Percentiles rank a stretch among this genome's conserved stretches.
These are phyloP conservation scores for Mustela lutreola DNA, from an alignment of 2,113 vertebrate species.

Conservation along the genomic window DNA sequence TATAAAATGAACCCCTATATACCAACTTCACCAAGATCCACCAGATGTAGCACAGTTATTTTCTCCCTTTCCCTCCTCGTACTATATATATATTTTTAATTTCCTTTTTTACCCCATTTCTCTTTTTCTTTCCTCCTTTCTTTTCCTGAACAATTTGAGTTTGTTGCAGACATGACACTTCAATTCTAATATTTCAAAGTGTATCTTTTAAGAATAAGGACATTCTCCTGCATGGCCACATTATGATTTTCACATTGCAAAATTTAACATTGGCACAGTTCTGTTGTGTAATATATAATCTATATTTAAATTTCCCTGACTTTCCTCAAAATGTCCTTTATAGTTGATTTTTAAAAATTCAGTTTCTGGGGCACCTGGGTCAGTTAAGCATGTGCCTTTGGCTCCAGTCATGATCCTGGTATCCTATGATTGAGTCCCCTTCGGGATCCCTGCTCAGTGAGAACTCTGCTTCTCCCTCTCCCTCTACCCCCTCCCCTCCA, in stretches of 20 bases:
- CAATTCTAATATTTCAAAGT: conserved; percentile 14
- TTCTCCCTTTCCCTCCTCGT: not conserved
- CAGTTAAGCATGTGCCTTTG: not conserved
- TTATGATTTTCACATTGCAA: not conserved
- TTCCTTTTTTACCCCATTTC: not conserved
- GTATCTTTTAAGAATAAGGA: conserved; percentile 18
- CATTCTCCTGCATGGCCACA: not conserved
- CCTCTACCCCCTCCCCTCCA: not conserved
- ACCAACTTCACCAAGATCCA: not conserved
- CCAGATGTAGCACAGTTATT: not conserved
- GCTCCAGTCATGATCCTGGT: not conserved
- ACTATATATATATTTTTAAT: not conserved
- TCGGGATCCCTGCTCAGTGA: not conserved
- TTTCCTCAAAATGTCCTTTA: not conserved
- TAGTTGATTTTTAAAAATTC: not conserved
- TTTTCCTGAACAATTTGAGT: conserved; percentile 22
- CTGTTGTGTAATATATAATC: not conserved
- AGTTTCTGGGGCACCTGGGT: not conserved
- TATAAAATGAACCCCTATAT: not conserved
- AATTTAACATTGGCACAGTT: not conserved
- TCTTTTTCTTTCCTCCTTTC: not conserved
- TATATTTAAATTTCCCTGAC: conserved; percentile 16
- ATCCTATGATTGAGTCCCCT: not conserved
- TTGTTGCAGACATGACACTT: not conserved
- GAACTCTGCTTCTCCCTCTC: not conserved